These are phyloP conservation scores for Corvus cornix DNA, from an alignment of 2,113 vertebrate species.

Conservation along the genomic window DNA sequence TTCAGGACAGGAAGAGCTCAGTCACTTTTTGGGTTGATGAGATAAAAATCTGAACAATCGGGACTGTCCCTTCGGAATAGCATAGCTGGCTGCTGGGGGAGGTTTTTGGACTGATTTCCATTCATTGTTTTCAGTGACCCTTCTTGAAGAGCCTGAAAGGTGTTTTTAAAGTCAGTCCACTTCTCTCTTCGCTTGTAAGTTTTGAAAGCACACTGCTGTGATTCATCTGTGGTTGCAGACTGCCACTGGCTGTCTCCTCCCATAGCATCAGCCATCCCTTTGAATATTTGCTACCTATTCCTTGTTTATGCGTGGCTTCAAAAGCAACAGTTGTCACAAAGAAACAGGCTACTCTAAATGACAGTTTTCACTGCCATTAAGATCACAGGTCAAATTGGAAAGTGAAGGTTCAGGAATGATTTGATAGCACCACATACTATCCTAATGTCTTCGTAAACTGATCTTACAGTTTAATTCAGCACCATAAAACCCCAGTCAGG, in stretches of 20 bases:
- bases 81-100: not conserved
- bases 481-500: not conserved
- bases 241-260: slow-evolving; percentile 37
- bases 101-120: slow-evolving; percentile 46
- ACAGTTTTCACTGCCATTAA: slow-evolving; percentile 4
- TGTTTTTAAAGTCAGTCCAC: not conserved
- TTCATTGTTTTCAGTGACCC: slow-evolving; percentile 47
- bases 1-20: slow-evolving; percentile 39
- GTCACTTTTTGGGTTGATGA: slow-evolving; percentile 23
- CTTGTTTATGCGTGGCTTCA: not conserved
- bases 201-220: slow-evolving; percentile 8
- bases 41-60: slow-evolving; percentile 43
- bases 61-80: not conserved
- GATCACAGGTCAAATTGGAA: slow-evolving; percentile 40
- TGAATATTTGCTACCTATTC: slow-evolving; percentile 31
- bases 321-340: slow-evolving; percentile 49
- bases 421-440: slow-evolving; percentile 7
- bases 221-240: slow-evolving; percentile 21
- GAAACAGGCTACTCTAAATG: slow-evolving; percentile 1
- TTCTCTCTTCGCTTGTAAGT: slow-evolving; percentile 10
- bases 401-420: slow-evolving; percentile 5
- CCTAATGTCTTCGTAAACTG: not conserved
- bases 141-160: slow-evolving; percentile 9
- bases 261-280: not conserved
- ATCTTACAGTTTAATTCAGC: slow-evolving; percentile 44